A percentile compares a stretch with the other conserved stretches of the same genome.
phyloP scores from a whole-genome alignment of 2,888 invertebrate genomes.

The Uropetala carovei region DNA sequence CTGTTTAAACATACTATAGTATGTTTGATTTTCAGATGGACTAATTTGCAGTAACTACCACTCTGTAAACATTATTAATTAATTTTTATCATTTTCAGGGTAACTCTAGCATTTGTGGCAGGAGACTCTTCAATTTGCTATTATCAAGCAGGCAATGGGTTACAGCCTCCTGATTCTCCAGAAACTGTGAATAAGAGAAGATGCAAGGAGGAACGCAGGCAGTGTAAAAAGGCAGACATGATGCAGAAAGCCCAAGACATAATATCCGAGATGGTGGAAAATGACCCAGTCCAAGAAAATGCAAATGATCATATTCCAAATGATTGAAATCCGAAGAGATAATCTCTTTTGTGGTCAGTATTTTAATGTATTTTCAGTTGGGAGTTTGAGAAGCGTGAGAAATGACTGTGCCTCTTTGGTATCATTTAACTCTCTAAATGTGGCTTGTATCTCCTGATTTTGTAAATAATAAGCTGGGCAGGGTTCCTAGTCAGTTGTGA shows the following conservation, averaged over 20 bases:
- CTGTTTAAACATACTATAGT: background rate
- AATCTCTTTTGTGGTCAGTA: too few relatives aligned
- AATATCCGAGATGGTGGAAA: background rate
- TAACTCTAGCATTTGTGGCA: slow-evolving; percentile 51
- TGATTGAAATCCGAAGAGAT: background rate
- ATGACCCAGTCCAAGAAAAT: background rate
- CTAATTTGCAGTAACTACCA: background rate
- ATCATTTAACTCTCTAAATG: too few relatives aligned
- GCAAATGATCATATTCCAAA: background rate
- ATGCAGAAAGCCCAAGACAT: slow-evolving; percentile 42
- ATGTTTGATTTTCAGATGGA: too few relatives aligned
- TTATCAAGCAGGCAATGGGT: slow-evolving; percentile 25
- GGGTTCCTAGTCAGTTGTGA: too few relatives aligned
- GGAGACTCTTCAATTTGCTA: slow-evolving; percentile 56
- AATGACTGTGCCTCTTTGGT: too few relatives aligned
- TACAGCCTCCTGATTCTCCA: slow-evolving; percentile 46
- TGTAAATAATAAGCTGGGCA: too few relatives aligned
- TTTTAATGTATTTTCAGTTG: too few relatives aligned
- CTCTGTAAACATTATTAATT: background rate
- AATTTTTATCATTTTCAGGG: background rate
- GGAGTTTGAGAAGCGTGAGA: too few relatives aligned
- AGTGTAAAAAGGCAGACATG: slow-evolving; percentile 34
- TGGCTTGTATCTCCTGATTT: too few relatives aligned
- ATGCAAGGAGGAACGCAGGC: slow-evolving; percentile 6
- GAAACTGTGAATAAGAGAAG: slow-evolving; percentile 49